Conservation (phyloP, 2,113 vertebrate species). For the Psilopogon haemacephalus region DNA sequence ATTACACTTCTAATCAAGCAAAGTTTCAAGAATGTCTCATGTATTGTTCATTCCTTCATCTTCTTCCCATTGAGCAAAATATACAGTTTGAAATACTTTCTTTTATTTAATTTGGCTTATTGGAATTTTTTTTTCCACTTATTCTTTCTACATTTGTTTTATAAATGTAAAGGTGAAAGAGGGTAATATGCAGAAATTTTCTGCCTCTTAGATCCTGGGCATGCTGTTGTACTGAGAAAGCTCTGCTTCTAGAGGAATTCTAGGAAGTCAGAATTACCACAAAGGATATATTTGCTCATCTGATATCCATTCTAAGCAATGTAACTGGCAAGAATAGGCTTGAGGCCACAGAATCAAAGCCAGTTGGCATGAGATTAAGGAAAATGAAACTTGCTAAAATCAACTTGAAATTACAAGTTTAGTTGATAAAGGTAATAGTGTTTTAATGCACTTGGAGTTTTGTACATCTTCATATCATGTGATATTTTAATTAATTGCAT, state of each 20-base stretch:
- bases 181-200: neutral
- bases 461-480: neutral
- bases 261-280: neutral
- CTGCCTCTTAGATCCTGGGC: neutral
- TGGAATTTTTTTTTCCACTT: neutral
- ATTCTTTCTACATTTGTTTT: neutral
- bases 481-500: neutral
- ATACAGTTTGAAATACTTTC: neutral
- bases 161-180: neutral
- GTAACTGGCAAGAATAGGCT: neutral
- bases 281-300: neutral
- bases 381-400: neutral
- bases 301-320: neutral
- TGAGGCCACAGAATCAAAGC: neutral
- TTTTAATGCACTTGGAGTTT: neutral
- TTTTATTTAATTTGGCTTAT: neutral
- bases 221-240: neutral
- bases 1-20: neutral
- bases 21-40: neutral
- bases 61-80: neutral
- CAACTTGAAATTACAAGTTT: neutral
- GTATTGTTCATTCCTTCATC: neutral
- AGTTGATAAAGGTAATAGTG: neutral
- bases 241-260: neutral
- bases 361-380: neutral